Conservation (phyloP, 2,797 vertebrate species). For the Geotrypetes seraphini region DNA sequence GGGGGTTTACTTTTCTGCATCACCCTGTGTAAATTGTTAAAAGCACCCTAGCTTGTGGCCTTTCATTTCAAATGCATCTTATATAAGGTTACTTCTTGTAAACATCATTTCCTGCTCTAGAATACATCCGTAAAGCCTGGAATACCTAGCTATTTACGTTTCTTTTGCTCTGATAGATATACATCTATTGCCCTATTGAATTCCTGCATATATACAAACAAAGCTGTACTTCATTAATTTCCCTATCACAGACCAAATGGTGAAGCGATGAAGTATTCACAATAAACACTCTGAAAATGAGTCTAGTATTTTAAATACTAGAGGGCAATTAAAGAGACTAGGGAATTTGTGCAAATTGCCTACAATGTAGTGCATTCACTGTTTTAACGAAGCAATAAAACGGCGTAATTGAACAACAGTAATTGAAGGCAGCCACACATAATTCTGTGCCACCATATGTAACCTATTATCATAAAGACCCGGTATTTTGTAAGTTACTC, state of each 20-base stretch:
- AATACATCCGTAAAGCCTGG: too few species aligned
- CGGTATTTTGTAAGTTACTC: slow-evolving; percentile 49
- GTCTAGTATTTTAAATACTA: slow-evolving; percentile 38
- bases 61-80: too few species aligned
- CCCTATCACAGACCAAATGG: not conserved
- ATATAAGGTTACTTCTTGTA: too few species aligned
- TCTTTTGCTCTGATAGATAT: too few species aligned
- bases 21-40: too few species aligned
- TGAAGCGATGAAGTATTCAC: slow-evolving; percentile 9
- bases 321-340: slow-evolving; percentile 50
- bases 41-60: too few species aligned
- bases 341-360: slow-evolving; percentile 56
- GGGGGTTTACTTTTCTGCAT: too few species aligned
- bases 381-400: slow-evolving; percentile 66
- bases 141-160: too few species aligned
- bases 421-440: slow-evolving; percentile 59
- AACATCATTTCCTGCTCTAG: too few species aligned
- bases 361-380: slow-evolving; percentile 49
- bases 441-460: slow-evolving; percentile 57
- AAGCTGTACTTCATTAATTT: too few species aligned
- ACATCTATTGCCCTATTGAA: too few species aligned
- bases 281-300: slow-evolving; percentile 35
- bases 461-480: slow-evolving; percentile 56
- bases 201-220: too few species aligned
- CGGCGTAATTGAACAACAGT: slow-evolving; percentile 58